Evolutionary conservation across 1,140 invertebrate species (phyloP), one percentile per base, ranked within the genome.

Genomic region (Octopus bimaculoides): DNA sequence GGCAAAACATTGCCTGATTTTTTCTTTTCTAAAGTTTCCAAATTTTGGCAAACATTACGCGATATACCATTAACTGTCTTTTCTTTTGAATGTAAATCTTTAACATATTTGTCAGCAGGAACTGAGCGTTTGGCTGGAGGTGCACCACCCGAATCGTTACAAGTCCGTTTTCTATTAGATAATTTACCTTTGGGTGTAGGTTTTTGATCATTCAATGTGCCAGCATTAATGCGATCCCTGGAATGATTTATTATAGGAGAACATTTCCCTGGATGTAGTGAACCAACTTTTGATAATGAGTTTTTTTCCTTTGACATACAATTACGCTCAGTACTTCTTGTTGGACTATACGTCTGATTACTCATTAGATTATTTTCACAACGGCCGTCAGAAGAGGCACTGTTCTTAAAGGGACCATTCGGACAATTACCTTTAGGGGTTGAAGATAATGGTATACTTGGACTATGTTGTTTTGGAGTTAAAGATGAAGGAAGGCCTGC

Each of bases 71-170:
- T 75, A 14, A 75, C 74, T 52, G n/a, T 75, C 74, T 52, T 75
- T 75, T 75, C 17, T 75, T 75, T 75, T 17, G 74, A 41, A 75
- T 53, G 26, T 52, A 75, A 75, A 75, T 75, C 74, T 75, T 75
- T 75, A 75, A 75, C 74, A 75, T 52, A 52, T 71, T 71, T 71
- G 17, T 71, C 66, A 10, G 66, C 5, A 20, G 66, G 66, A 75
- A 52, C 12, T 5, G 52, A 12, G 41, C 74, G 74, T 41, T 75
- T 75, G 14, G 74, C 74, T 52, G 74, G 74, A 9, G 74, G 74
- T 17, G 12, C 74, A 41, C 74, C 74, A 14, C 74, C 74, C 17
- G 52, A 52, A 10, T 75, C 41, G 52, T 53, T 75, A 17, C 17
- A 75, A 75, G 74, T 75, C 41, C 74, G 26, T 41, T 75, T 75